phyloP scores from a whole-genome alignment of 2,113 vertebrate species.

The Chelonoidis abingdonii region DNA sequence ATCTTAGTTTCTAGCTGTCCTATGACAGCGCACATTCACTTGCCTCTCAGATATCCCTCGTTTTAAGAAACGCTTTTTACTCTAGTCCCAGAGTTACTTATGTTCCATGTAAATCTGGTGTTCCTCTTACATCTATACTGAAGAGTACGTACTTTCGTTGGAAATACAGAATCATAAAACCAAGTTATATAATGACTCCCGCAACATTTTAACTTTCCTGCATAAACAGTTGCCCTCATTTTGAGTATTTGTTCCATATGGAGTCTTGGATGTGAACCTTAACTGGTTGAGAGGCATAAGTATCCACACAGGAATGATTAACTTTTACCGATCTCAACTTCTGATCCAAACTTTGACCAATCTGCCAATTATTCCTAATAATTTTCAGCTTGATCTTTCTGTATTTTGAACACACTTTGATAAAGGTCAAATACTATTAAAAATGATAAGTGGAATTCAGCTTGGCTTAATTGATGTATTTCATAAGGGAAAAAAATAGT shows the following conservation, averaged over 20 bases:
- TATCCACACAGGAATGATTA: background rate
- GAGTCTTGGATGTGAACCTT: too few species aligned
- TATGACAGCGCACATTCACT: background rate
- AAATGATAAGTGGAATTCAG: background rate
- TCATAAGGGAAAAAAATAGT: background rate
- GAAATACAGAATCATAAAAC: too few species aligned
- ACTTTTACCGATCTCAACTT: background rate
- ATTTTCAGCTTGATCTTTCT: background rate
- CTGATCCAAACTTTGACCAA: background rate
- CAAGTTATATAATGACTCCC: too few species aligned
- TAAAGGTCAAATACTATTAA: background rate
- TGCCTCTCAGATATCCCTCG: background rate
- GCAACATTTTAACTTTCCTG: too few species aligned
- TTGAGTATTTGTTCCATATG: background rate
- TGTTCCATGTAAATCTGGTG: background rate
- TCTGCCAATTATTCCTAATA: background rate
- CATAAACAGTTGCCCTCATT: background rate
- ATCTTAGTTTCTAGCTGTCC: background rate
- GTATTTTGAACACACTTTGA: background rate
- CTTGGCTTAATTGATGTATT: background rate
- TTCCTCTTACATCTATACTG: background rate
- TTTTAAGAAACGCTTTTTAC: background rate
- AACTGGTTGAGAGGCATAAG: background rate
- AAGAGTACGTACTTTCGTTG: background rate
- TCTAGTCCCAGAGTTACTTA: constrained; percentile 5